A percentile compares a stretch with the other conserved stretches of the same genome.
These are phyloP conservation scores for Cyprinodon diabolis DNA, from an alignment of 2,797 vertebrate genomes.

Conservation along the genomic window DNA sequence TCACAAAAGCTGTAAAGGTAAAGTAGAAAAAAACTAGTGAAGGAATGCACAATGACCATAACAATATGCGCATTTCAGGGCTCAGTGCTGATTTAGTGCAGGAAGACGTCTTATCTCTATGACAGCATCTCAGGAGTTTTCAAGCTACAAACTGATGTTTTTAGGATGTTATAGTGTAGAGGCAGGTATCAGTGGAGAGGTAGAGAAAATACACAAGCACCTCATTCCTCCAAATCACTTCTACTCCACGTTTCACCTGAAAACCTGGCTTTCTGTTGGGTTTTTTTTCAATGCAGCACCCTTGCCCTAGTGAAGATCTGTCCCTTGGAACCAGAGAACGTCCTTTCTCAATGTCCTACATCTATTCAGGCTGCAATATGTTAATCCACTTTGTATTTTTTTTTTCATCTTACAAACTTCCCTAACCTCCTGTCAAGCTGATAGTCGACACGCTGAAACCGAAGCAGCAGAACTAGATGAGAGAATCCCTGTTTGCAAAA, in stretches of 20 bases:
- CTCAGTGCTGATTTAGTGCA: slow-evolving; percentile 55
- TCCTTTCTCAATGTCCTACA: slow-evolving; percentile 24
- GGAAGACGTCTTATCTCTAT: slow-evolving; percentile 46
- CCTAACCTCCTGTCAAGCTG: slow-evolving; percentile 15
- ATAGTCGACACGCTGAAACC: slow-evolving; percentile 42
- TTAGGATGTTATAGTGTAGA: slow-evolving; percentile 49
- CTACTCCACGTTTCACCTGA: slow-evolving; percentile 29
- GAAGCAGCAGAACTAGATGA: slow-evolving; percentile 14
- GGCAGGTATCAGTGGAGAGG: slow-evolving; percentile 73
- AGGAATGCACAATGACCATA: slow-evolving; percentile 38
- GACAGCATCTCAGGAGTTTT: slow-evolving; percentile 28
- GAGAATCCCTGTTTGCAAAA: slow-evolving; percentile 31
- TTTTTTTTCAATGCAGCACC: slow-evolving; percentile 21
- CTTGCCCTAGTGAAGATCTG: slow-evolving; percentile 12
- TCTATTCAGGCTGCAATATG: slow-evolving; percentile 18
- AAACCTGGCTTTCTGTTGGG: slow-evolving; percentile 43
- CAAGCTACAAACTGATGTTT: slow-evolving; percentile 41
- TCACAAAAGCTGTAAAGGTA: slow-evolving; percentile 43
- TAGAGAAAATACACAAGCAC: slow-evolving; percentile 70
- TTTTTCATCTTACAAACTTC: background rate
- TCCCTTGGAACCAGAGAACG: slow-evolving; percentile 51
- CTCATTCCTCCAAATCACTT: slow-evolving; percentile 47
- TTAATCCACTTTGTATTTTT: background rate
- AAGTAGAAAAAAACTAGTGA: slow-evolving; percentile 33
- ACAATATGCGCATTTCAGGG: slow-evolving; percentile 29